A percentile compares a stretch with the other conserved stretches of the same genome.
phyloP scores from a whole-genome alignment of 2,888 invertebrate genomes.

The Drosophila subquinaria region DNA sequence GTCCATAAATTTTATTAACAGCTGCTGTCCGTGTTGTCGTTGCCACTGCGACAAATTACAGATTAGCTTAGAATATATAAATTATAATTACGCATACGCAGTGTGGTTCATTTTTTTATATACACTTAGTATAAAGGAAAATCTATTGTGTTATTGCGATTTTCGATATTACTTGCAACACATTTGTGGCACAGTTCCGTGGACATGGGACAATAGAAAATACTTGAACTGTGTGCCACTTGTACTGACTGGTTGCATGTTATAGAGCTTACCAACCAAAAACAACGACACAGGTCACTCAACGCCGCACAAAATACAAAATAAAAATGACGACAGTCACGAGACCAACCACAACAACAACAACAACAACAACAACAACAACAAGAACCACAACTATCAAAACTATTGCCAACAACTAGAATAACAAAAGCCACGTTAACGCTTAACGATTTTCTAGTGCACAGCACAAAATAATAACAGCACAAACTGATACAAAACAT shows the following conservation, averaged over 20 bases:
- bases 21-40: constrained; percentile 43
- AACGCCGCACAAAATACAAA: constrained; percentile 51
- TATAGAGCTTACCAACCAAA: constrained; percentile 28
- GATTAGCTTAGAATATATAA: constrained; percentile 67
- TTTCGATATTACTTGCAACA: constrained; percentile 14
- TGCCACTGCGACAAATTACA: constrained; percentile 66
- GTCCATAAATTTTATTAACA: constrained; percentile 79
- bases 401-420: constrained; percentile 26
- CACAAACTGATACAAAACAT: constrained; percentile 19
- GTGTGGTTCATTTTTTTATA: constrained; percentile 16
- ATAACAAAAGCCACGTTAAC: constrained; percentile 52
- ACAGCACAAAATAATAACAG: constrained; percentile 36
- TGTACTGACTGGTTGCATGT: constrained; percentile 60
- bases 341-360: constrained; percentile 22
- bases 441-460: constrained; percentile 75
- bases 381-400: constrained; percentile 17
- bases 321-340: constrained; percentile 55
- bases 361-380: constrained; percentile 40
- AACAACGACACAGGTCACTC: constrained; percentile 44
- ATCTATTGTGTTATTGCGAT: constrained; percentile 38
- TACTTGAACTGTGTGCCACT: constrained; percentile 65
- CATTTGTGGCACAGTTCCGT: constrained; percentile 52
- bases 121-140: background rate
- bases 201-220: constrained; percentile 67
- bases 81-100: constrained; percentile 74